Evolutionary conservation across 2,888 invertebrate species (phyloP), one percentile per base, ranked within the genome.

Genomic region (Acronicta psi): DNA sequence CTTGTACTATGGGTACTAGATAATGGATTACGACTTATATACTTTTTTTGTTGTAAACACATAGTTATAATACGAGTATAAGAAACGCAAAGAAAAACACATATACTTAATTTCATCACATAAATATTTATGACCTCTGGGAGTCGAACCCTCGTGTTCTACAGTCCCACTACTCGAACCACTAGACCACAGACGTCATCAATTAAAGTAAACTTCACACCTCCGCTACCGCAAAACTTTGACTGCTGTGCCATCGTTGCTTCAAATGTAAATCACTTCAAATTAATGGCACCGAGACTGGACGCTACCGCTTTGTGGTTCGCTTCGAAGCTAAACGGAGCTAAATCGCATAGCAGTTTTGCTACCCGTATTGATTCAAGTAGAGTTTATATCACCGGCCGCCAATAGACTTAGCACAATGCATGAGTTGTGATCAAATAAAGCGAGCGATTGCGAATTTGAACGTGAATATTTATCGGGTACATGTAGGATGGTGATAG

Each of bases 271-370:
- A 73, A 69, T 62, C 67, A 63, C 52, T 54, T 29, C 61, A 70
- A 80, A 82, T 81, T 70, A 77, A 80, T 81, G 75, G 75, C 72
- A 47, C 54, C 61, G 25, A 63, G 52, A 62, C 73, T 68, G 64
- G 68, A 67, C 63, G 61, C 50, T 58, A 65, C 69, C 75, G 77
- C 71, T 73, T 81, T 82, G 81, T 75, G 77, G 77, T 72, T 38
- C 34, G 44, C 16, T 62, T 50, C 53, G 63, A 59, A 69, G 72
- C 74, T 78, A 80, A 77, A 75, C 53, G 46, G 36, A 64, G 59
- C 80, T 82, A 81, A 76, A 76, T 73, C 69, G 75, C 67, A 72
- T 73, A 72, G 72, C 66, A 67, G 72, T 71, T 74, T 76, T 75
- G 73, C 71, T 65, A 71, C 71, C 75, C 69, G 68, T 82, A 79